These are phyloP conservation scores for Tyrophagus putrescentiae DNA, from an alignment of 1,140 invertebrate species.

Conservation along the genomic window DNA sequence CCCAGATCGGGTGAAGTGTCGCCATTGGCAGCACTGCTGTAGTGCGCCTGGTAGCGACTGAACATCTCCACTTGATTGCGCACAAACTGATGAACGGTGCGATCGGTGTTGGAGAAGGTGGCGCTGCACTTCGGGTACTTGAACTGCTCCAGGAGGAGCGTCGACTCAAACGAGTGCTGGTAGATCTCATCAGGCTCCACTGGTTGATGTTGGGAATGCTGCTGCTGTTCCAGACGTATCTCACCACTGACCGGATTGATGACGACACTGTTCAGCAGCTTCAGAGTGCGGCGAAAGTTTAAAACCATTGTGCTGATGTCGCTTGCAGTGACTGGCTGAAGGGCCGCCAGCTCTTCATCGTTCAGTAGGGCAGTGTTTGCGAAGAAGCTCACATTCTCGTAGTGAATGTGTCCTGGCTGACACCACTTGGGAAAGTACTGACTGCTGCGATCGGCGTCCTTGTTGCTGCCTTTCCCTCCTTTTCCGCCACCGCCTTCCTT, in stretches of 20 bases:
- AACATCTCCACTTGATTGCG: background rate
- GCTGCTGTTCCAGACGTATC: too few relatives aligned
- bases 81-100: conserved; percentile 1
- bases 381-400: conserved; percentile 12
- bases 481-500: background rate
- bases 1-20: too few relatives aligned
- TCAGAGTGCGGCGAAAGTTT: background rate
- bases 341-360: background rate
- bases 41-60: background rate
- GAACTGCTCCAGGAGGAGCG: background rate
- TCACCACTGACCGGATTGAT: background rate
- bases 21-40: background rate
- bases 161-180: background rate
- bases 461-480: too few relatives aligned
- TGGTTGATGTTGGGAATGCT: too few relatives aligned
- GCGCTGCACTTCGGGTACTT: background rate
- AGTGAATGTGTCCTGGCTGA: background rate
- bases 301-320: background rate
- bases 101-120: background rate
- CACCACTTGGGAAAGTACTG: background rate
- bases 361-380: background rate
- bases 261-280: background rate
- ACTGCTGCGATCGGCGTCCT: background rate
- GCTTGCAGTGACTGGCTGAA: background rate
- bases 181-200: too few relatives aligned